Conservation (phyloP, 2,113 vertebrate species). For the Tauraco erythrolophus region DNA sequence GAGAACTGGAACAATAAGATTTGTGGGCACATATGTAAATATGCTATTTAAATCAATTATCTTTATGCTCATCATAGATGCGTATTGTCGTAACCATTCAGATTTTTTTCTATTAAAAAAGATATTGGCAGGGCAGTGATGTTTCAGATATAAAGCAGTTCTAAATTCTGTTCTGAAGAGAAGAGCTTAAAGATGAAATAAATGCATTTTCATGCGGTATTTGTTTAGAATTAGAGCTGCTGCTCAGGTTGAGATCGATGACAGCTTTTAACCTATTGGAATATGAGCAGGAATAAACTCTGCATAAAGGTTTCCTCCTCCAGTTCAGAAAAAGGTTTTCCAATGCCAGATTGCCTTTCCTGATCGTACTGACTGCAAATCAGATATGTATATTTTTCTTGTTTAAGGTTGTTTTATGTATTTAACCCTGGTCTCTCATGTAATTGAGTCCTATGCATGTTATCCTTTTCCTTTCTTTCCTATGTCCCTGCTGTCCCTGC, state of each 20-base stretch:
- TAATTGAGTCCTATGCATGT: background rate
- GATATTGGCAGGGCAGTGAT: background rate
- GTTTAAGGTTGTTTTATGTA: background rate
- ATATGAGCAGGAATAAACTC: background rate
- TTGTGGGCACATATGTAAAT: background rate
- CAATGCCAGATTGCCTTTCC: background rate
- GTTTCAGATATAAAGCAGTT: background rate
- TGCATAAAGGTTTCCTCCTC: background rate
- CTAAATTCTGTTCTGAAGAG: background rate
- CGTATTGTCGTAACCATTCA: background rate
- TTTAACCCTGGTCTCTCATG: background rate
- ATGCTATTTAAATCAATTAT: background rate
- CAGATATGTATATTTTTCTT: background rate
- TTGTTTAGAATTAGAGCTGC: background rate
- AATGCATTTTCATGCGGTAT: background rate
- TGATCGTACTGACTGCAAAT: background rate
- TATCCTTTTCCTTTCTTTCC: background rate
- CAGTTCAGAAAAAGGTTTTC: background rate
- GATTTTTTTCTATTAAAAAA: background rate
- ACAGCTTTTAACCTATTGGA: background rate
- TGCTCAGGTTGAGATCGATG: background rate
- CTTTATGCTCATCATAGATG: background rate
- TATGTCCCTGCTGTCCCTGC: accelerated
- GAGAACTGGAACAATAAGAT: background rate
- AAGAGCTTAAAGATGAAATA: background rate